Evolutionary conservation across 2,888 invertebrate genomes (phyloP).

Genomic region (Ochropleura leucogaster): DNA sequence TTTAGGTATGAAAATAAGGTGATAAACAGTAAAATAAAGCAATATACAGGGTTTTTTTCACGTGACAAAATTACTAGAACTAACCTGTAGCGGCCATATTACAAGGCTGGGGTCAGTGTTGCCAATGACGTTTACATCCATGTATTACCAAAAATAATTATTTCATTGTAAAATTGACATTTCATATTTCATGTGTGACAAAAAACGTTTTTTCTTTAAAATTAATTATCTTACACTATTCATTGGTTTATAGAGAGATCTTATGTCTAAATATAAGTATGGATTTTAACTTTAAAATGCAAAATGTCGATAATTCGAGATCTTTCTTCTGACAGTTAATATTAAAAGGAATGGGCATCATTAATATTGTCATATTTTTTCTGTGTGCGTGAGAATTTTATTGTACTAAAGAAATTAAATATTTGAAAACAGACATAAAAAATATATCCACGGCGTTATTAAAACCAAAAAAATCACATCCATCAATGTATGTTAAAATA

Average conservation of each 20-base stretch:
- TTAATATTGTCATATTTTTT: background rate
- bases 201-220: background rate
- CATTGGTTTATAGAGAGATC: background rate
- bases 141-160: conserved; percentile 34
- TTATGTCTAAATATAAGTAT: background rate
- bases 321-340: background rate
- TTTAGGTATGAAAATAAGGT: conserved; percentile 67
- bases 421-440: background rate
- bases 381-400: too few relatives aligned
- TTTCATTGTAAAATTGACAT: conserved; percentile 12
- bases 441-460: background rate
- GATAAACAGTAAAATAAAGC: conserved; percentile 65
- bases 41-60: conserved; percentile 80
- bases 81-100: conserved; percentile 94
- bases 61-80: conserved; percentile 90
- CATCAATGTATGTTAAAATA: background rate
- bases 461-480: background rate
- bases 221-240: background rate
- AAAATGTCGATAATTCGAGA: background rate
- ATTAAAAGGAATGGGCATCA: background rate
- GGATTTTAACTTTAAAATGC: background rate
- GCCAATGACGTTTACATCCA: conserved; percentile 77
- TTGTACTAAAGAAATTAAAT: background rate
- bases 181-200: background rate
- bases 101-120: conserved; percentile 89